Percentiles rank a stretch among this genome's conserved stretches.
phyloP scores from a whole-genome alignment of 2,888 invertebrate species.

The Melipona bicolor region DNA sequence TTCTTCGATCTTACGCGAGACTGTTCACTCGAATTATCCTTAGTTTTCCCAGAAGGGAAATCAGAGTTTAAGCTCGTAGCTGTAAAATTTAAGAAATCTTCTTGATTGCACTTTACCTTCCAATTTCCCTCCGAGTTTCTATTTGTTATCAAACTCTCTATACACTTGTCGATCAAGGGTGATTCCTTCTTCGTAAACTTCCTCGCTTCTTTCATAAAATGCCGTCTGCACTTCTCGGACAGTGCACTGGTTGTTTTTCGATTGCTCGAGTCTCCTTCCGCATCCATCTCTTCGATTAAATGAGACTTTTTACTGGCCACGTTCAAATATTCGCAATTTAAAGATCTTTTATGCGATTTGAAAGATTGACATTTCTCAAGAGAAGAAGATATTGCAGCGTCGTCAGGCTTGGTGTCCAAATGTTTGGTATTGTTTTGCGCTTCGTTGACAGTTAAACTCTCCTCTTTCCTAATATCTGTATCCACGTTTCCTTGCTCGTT shows the following conservation, averaged over 20 bases:
- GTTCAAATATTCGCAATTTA: conserved; percentile 3
- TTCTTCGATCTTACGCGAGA: too few species aligned
- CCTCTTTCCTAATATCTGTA: too few species aligned
- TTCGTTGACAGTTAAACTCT: too few species aligned
- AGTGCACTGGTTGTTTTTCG: conserved; percentile 24
- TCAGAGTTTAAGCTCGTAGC: background rate
- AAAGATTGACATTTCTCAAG: background rate
- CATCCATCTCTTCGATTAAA: conserved; percentile 28
- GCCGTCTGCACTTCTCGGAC: conserved; percentile 55
- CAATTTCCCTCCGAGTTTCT: background rate
- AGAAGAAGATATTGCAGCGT: background rate
- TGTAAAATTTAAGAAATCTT: conserved; percentile 25
- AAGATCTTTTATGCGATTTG: conserved; percentile 28
- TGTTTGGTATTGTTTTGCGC: background rate
- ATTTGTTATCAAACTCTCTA: conserved; percentile 53
- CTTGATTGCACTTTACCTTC: conserved; percentile 7
- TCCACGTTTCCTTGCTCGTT: background rate
- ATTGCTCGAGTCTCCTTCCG: background rate
- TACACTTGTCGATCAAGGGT: conserved; percentile 63
- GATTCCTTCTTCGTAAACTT: conserved; percentile 58
- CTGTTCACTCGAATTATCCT: background rate
- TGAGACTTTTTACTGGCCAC: conserved; percentile 32
- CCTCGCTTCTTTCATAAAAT: conserved; percentile 53
- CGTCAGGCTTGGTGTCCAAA: background rate
- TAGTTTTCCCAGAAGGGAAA: background rate